A percentile compares a stretch with the other conserved stretches of the same genome.
phyloP scores from a whole-genome alignment of 2,797 vertebrate species.

The Huso huso region DNA sequence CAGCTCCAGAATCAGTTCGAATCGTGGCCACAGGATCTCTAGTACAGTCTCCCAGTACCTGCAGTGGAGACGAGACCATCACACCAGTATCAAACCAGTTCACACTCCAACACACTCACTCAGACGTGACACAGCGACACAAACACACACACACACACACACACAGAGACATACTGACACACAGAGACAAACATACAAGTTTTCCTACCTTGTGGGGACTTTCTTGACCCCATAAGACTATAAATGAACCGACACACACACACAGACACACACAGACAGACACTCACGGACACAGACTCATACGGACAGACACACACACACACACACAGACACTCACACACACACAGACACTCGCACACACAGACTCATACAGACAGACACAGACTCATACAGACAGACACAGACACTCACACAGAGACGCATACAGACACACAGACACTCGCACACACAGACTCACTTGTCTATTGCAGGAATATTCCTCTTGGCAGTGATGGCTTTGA shows the following conservation, averaged over 20 bases:
- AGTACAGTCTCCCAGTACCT: slow-evolving; percentile 87
- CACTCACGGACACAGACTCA: slow-evolving; percentile 15
- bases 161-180: too few species aligned
- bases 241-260: not conserved
- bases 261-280: not conserved
- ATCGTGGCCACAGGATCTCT: slow-evolving; percentile 83
- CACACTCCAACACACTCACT: slow-evolving; percentile 4
- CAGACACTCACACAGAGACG: too few species aligned
- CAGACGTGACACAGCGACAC: not conserved
- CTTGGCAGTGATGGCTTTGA: slow-evolving; percentile 74
- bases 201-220: too few species aligned
- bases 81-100: not conserved
- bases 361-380: too few species aligned
- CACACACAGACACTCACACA: not conserved
- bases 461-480: slow-evolving; percentile 79
- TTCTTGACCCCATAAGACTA: too few species aligned
- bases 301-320: not conserved
- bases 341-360: not conserved
- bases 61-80: slow-evolving; percentile 7
- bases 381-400: too few species aligned
- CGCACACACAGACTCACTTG: slow-evolving; percentile 55
- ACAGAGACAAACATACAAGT: too few species aligned
- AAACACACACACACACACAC: not conserved
- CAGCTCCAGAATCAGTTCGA: slow-evolving; percentile 82
- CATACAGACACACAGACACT: too few species aligned